Percentiles rank a stretch among this genome's conserved stretches.
These are phyloP conservation scores for Mactromeris polynyma DNA, from an alignment of 2,888 invertebrate species.

Conservation along the genomic window DNA sequence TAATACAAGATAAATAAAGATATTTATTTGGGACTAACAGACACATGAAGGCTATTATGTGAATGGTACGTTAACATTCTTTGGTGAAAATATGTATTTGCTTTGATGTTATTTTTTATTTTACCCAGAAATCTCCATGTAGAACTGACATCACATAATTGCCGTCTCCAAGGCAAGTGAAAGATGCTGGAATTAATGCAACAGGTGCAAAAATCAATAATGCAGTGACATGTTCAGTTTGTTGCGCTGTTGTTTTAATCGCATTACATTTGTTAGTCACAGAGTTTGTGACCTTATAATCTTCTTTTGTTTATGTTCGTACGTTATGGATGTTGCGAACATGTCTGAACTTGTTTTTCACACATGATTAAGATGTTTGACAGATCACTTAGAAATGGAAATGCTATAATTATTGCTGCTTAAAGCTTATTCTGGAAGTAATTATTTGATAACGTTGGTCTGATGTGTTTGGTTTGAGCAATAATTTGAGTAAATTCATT, in stretches of 20 bases:
- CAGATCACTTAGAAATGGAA: not conserved
- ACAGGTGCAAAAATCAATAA: constrained; percentile 1
- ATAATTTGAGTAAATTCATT: not conserved
- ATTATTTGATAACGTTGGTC: constrained; percentile 3
- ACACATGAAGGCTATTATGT: not conserved
- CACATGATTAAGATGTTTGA: constrained; percentile 22
- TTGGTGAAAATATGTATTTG: not conserved
- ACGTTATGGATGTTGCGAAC: not conserved
- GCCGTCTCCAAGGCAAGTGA: constrained; percentile 3
- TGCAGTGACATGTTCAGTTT: not conserved
- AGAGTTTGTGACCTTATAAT: not conserved
- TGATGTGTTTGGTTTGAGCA: not conserved
- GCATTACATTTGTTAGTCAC: not conserved
- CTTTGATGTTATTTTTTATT: not conserved
- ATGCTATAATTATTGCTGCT: not conserved
- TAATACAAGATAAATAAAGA: constrained; percentile 38
- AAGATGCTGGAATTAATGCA: not conserved
- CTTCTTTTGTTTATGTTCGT: not conserved
- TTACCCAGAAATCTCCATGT: not conserved
- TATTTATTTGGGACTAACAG: not conserved
- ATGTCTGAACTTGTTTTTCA: constrained; percentile 58
- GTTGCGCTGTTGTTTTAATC: not conserved
- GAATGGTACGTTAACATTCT: constrained; percentile 12
- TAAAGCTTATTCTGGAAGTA: not conserved
- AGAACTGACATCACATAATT: not conserved